Evolutionary conservation across 2,888 invertebrate genomes (phyloP), one percentile per base, ranked within the genome.

Genomic region (Apomyelois bistriatella): DNA sequence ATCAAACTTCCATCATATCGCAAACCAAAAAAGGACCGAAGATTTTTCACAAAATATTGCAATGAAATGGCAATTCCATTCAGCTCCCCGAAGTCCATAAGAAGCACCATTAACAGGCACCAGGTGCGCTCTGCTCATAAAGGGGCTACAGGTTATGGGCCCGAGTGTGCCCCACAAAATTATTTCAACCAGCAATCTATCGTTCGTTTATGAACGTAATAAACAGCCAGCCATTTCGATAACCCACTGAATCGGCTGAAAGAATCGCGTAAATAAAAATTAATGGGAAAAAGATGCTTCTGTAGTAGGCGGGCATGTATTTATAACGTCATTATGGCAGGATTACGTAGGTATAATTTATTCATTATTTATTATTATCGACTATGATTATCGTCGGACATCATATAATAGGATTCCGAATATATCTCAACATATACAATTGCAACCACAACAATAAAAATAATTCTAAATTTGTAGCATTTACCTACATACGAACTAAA

Each of bases 121-220:
- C 59, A 59, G 59, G 59, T 59, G 59, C 51, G 47, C 47, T 36
- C 12, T 1, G 32, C 40, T 50, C 46, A 55, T 61, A 56, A 59
- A 58, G 53, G 54, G 54, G 56, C 56, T 57, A 58, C 58, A 52
- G 55, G 60, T 57, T 57, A 58, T 58, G 53, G 55, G 60, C 56
- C 59, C 59, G 57, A 56, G 37, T 59, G 56, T 55, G 55, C 59
- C 51, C 55, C 47, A 58, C 56, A 58, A 61, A 65, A 65, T 61
- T 58, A 66, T 67, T 67, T 65, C 61, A 66, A 66, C 60, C 62
- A 59, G 41, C 61, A 57, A 63, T 64, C 64, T 60, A 67, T 66
- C 54, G 16, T 48, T 17, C 52, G 47, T 60, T 63, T 60, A 62
- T 59, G 58, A 58, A 28, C n/a, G 30, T 51, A 54, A 52, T 58